phyloP scores from a whole-genome alignment of 2,888 invertebrate genomes.

The Kuschelorhynchus macadamiae region DNA sequence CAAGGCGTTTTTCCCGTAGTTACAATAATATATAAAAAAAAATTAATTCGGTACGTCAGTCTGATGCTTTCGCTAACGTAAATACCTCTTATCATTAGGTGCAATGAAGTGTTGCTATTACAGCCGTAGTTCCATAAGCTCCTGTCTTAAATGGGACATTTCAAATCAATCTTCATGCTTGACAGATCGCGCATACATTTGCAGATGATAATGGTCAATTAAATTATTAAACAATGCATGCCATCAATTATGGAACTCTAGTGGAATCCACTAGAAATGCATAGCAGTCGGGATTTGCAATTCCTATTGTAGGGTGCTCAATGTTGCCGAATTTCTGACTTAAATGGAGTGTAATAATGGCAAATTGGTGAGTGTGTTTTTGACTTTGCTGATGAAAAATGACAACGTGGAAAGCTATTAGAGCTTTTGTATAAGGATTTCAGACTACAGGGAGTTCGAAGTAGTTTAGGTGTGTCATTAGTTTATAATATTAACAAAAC shows the following conservation, averaged over 20 bases:
- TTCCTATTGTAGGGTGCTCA: conserved; percentile 22
- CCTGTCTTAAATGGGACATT: conserved; percentile 20
- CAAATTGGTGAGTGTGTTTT: neutral
- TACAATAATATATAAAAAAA: too few species aligned
- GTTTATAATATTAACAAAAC: too few species aligned
- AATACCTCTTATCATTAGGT: too few species aligned
- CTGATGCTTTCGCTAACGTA: too few species aligned
- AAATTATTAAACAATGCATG: conserved; percentile 50
- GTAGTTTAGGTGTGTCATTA: too few species aligned
- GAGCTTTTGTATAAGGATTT: too few species aligned
- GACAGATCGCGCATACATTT: conserved; percentile 46
- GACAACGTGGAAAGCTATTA: too few species aligned
- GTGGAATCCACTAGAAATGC: conserved; percentile 41
- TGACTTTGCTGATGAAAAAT: neutral
- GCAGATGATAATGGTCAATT: conserved; percentile 52
- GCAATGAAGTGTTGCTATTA: too few species aligned
- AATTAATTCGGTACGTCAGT: too few species aligned
- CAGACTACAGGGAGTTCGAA: too few species aligned
- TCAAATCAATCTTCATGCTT: conserved; percentile 43
- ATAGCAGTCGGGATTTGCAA: conserved; percentile 32
- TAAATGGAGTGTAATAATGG: conserved; percentile 18
- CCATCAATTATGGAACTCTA: conserved; percentile 47
- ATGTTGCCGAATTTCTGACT: conserved; percentile 24
- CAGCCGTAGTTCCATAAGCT: too few species aligned
- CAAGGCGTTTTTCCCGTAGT: too few species aligned